phyloP scores from a whole-genome alignment of 2,797 vertebrate genomes.

The Adrianichthys oophorus region DNA sequence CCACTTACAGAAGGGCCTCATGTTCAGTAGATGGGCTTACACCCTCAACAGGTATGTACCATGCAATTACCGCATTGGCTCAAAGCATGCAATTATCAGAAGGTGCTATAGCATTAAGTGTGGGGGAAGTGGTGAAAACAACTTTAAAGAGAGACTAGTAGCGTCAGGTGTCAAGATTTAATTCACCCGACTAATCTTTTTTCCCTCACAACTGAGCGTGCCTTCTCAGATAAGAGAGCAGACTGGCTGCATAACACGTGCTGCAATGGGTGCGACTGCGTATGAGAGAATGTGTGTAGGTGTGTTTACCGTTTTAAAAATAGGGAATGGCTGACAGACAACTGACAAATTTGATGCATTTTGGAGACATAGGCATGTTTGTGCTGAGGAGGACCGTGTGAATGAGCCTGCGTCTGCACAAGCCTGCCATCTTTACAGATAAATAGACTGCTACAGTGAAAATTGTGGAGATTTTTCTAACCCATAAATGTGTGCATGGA shows the following conservation, averaged over 20 bases:
- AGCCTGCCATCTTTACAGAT: slow-evolving; percentile 15
- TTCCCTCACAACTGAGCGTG: slow-evolving; percentile 5
- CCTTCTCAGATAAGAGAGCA: slow-evolving; percentile 16
- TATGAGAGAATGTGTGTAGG: slow-evolving; percentile 75
- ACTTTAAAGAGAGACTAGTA: slow-evolving; percentile 57
- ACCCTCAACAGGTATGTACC: slow-evolving; percentile 77
- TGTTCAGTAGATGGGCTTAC: slow-evolving; percentile 64
- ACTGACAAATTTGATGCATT: slow-evolving; percentile 38
- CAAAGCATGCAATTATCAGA: slow-evolving; percentile 70
- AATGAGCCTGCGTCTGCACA: slow-evolving; percentile 43
- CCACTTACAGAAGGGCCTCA: slow-evolving; percentile 41
- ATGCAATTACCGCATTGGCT: slow-evolving; percentile 68
- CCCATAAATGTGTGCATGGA: not conserved
- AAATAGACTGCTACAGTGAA: not conserved
- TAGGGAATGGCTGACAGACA: slow-evolving; percentile 59
- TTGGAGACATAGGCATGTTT: slow-evolving; percentile 34
- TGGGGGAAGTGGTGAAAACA: slow-evolving; percentile 48
- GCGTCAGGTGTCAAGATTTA: slow-evolving; percentile 63
- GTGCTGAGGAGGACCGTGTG: slow-evolving; percentile 50
- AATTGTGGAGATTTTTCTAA: too few species aligned
- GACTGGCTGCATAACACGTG: slow-evolving; percentile 23
- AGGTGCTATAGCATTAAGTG: slow-evolving; percentile 63
- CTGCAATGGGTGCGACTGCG: slow-evolving; percentile 62
- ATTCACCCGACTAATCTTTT: slow-evolving; percentile 50
- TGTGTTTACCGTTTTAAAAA: slow-evolving; percentile 67